Evolutionary conservation across 2,888 invertebrate genomes (phyloP), one percentile per base, ranked within the genome.

Genomic region (Drosophila atroscutellata): DNA sequence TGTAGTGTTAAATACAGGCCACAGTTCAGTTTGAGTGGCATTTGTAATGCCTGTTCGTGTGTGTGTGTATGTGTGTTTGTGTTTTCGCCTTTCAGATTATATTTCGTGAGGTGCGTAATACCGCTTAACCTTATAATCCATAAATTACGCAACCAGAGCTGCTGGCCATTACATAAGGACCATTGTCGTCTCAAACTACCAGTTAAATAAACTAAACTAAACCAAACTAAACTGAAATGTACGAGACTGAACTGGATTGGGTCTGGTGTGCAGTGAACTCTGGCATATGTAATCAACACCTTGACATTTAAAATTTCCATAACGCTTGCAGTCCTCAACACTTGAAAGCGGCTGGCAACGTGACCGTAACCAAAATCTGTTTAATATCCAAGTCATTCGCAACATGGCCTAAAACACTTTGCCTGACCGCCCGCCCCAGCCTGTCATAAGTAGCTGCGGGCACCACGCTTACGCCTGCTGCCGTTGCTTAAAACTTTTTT

Each of bases 201-300:
- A 15, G 11, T 18, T 13, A 37, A n/a, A 37, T 49, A 32, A 66
- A 32, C 65, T 47, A 3, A 26, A 32, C 37, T 20, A 26, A n/a
- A 42, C 30, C 18, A 24, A 45, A 7, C 26, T 34, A 11, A 62
- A 37, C 28, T 36, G 18, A 71, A 24, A 47, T 42, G 13, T 37
- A 32, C 20, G 24, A 24, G 32, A 52, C 30, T 45, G 24, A 47
- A n/a, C 39, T 30, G 39, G 34, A 36, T 42, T 37, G 24, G 9
- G 34, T 37, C 51, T 37, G n/a, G 20, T 37, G 18, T 71, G 13
- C 50, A 24, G 42, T 72, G 68, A 78, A 71, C 72, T 69, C 67
- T 71, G 73, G 50, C 74, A 64, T 37, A 65, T 68, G 77, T 71
- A 77, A 79, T 86, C 84, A 81, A 78, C 87, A 75, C 80, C 70